Base-by-base conservation (phyloP, 2,888 invertebrate species). In the Xylota sylvarum region DNA sequence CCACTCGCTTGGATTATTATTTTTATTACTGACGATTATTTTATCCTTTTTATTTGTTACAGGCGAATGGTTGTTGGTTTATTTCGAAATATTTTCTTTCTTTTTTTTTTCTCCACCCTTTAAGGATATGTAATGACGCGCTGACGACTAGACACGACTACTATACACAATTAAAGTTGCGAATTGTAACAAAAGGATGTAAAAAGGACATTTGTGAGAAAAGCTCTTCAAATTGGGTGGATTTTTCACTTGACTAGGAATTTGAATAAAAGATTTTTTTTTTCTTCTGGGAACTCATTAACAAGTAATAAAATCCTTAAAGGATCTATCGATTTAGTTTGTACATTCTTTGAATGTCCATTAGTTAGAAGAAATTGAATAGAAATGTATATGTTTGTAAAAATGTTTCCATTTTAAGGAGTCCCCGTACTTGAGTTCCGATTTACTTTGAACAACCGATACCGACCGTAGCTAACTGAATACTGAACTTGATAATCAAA, bases 401-500 rank as follows among this genome's bases (percentile, higher is more conserved):
- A 60, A 76, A 65, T 48, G 46, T 70, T 65, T 65, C 50, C 84
- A 74, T 69, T 19, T 50, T 7, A 60, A 37, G 3, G 27, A 32
- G 10, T n/a, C 17, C n/a, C 65, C 65, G 46, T 58, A 23, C n/a
- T 27, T 32, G 62, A 64, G 32, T 37, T 30, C 27, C 69, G 72
- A 60, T 30, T 64, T 30, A 46, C 12, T 60, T 35, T 50, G 48
- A 78, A 77, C 82, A 78, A 86, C 86, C 86, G 86, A 62, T 69
- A 86, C 86, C 86, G 86, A 86, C 77, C 82, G 82, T 58, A 78
- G 82, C 86, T 78, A 73, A 82, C 86, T 86, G 86, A 82, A 82
- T 82, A 86, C 86, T 86, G 86, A 86, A 82, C 86, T 86, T 81
- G 86, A 74, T 86, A 77, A 86, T 76, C 81, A 81, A 86, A 86